Base-by-base conservation (phyloP, 2,797 vertebrate species). In the Orestias chungarensis region DNA sequence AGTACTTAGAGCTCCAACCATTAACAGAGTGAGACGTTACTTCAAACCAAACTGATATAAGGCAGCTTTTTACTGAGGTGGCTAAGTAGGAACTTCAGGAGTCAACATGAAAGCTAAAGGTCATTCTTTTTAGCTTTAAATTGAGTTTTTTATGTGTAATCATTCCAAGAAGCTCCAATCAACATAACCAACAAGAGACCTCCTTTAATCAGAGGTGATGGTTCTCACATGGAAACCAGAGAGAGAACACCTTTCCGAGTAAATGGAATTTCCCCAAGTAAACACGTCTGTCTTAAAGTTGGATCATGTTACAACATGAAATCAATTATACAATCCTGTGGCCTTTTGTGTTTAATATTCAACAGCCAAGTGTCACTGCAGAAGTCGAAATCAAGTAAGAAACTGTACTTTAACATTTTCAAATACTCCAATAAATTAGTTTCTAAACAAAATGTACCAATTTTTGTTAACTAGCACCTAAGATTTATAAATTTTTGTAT, bases 291-390 rank as follows among this genome's bases (percentile, higher is more conserved):
- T 20, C 57, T 40, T 9, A 62, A 25, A 59, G 73, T 70, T 59
- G 70, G 9, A 69, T 73, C 88, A 44, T 70, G 87, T 78, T 72
- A 66, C 6, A 7, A 85, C 88, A 74, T 55, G 78, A 84, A 65
- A 75, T 82, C 0, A 70, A 84, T 75, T 74, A 80, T 85, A 20
- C 52, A 0, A 71, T 64, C 61, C 72, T 40, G 57, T 14, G 68
- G 0, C 18, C 11, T 31, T 6, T 17, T 29, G 1, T 6, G 3
- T 81, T 66, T 11, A 78, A 82, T 77, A 79, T 79, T 86, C 73
- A 75, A 77, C 70, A 68, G 74, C 74, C 15, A 71, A 43, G 68
- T 40, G 52, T 66, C 31, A 73, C 75, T 68, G 25, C 18, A 6
- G 75, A 75, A 50, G 76, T 75, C 75, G 88, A 66, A n/a, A n/a